Base-by-base conservation (phyloP, 2,888 invertebrate species). In the Pheosia tremula region DNA sequence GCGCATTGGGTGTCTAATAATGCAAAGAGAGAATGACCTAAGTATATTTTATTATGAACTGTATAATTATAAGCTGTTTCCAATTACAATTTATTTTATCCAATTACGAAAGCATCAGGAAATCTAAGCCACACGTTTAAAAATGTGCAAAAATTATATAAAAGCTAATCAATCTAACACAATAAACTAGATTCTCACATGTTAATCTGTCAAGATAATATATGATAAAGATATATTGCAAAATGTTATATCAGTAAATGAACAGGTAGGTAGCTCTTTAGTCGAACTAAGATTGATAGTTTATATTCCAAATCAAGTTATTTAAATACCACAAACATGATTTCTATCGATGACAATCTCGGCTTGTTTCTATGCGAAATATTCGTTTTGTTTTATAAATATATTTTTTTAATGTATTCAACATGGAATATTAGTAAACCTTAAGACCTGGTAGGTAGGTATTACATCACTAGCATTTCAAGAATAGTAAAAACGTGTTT, bases 151-250 rank as follows among this genome's bases (percentile, higher is more conserved):
- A 53, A 53, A 53, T 36, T 11, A 53, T 53, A 53, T 53, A 37
- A 53, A 50, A 68, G 62, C 54, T 64, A 57, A 74, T 66, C 60
- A 66, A 37, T 70, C 66, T 64, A 68, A 65, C 64, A 57, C 53
- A 36, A 57, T 67, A 72, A 70, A 66, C 60, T 60, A 69, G 71
- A 71, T 63, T 65, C 37, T 37, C 53, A 50, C 2, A 56, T 66
- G 59, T 62, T 74, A 62, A 47, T 62, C 61, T 67, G 61, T 64
- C 66, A 60, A 72, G 73, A 74, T 75, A 67, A 66, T 58, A 53
- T 66, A 58, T 62, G 62, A 59, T 67, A 72, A 38, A 60, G 59
- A 72, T 24, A 72, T 24, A 2, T 68, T 65, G 66, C 39, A 45
- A 65, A 66, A 64, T 64, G 64, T 65, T 60, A 64, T 64, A 56